Base-by-base conservation (phyloP, 2,797 vertebrate genomes). In the Sebastiscus tertius region DNA sequence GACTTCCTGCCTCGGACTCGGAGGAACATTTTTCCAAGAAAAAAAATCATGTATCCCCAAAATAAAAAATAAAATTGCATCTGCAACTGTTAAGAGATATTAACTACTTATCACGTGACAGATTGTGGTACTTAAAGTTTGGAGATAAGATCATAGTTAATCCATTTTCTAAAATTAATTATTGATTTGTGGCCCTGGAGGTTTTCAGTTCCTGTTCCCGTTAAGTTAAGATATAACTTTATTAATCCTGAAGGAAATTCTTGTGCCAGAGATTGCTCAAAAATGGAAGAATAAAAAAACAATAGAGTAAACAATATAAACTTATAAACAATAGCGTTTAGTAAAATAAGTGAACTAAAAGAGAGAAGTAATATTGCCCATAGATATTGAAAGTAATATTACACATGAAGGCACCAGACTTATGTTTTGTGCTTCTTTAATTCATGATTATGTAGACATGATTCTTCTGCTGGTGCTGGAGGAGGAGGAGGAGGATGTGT, bases 401-500 rank as follows among this genome's bases (percentile, higher is more conserved):
- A 16, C 42, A 46, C 42, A 18, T 18, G 42, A 9, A 75, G 52
- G 49, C 8, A 3, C 11, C 12, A 1, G 26, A 8, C 62, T 31
- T 24, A 1, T 62, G 54, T 34, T 22, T 1, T 3, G 22, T 60
- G n/a, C 20, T 22, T 64, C 8, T 42, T 26, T 33, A 5, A 6
- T 6, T 26, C 4, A 1, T 1, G 18, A 2, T 6, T 39, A 9
- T 65, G 67, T 60, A 99, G 98, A 96, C 80, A 87, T 96, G 70
- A 87, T 96, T 75, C 92, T 96, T 72, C 83, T 97, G 79, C 82
- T 92, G 88, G 56, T 94, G 80, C 81, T 94, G 93, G 96, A 98
- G 73, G 97, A 97, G 79, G 97, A 99, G 5, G 93, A 99, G 5
- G 93, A 95, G 18, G 98, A 99, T 76, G 94, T 97, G 73, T 98